Percentiles rank a stretch among this genome's conserved stretches.
These are phyloP conservation scores for Piscicola geometra DNA, from an alignment of 2,888 invertebrate species.

Conservation along the genomic window DNA sequence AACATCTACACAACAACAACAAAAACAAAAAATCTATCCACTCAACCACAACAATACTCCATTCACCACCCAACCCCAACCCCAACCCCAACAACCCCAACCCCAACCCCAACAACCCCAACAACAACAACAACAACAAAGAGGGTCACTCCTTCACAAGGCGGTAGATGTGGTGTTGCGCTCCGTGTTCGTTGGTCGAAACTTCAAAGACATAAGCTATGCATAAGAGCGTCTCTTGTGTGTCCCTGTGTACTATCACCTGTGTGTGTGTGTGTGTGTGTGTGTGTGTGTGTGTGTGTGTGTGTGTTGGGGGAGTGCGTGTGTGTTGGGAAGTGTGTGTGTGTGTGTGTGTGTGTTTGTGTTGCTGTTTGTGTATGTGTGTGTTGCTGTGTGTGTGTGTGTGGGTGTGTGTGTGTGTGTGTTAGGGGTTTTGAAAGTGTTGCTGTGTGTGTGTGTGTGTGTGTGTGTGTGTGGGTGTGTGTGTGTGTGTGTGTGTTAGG, in stretches of 20 bases:
- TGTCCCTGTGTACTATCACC: constrained; percentile 97
- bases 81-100: too few species aligned
- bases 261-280: constrained; percentile 55
- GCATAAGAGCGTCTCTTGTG: constrained; percentile 94
- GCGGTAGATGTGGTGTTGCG: constrained; percentile 97
- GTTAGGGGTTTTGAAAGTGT: too few species aligned
- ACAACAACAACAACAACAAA: too few species aligned
- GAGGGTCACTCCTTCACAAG: constrained; percentile 61
- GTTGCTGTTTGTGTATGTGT: constrained; percentile 54
- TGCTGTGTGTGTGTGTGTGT: constrained; percentile 54
- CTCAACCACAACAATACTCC: too few species aligned
- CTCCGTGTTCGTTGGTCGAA: constrained; percentile 94
- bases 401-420: background rate
- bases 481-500: background rate
- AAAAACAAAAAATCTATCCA: too few species aligned
- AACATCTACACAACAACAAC: too few species aligned
- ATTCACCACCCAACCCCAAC: too few species aligned
- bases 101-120: too few species aligned
- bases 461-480: constrained; percentile 12
- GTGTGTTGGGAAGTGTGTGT: too few species aligned
- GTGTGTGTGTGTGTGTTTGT: too few species aligned
- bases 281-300: background rate
- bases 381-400: constrained; percentile 9
- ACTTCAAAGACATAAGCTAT: constrained; percentile 99
- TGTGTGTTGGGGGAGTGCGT: background rate